These are phyloP conservation scores for Colletes collaris DNA, from an alignment of 2,888 invertebrate genomes.

Conservation along the genomic window DNA sequence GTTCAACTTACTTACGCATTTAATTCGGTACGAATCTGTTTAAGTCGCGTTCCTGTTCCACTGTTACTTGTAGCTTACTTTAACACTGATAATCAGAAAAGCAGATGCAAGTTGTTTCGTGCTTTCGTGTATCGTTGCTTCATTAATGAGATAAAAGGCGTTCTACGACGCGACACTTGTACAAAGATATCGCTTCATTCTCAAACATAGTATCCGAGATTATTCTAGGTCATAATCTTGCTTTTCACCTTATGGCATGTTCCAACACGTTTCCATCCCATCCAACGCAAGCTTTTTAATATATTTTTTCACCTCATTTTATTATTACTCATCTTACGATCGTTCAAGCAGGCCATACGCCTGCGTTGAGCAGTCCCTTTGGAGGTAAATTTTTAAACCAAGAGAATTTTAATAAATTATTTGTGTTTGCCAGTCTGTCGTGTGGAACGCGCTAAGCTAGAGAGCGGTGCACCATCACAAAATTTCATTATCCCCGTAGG, in stretches of 20 bases:
- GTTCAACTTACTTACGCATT: conserved; percentile 61
- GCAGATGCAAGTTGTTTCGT: conserved; percentile 14
- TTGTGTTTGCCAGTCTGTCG: conserved; percentile 78
- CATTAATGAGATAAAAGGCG: conserved; percentile 12
- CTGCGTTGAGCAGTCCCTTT: conserved; percentile 6
- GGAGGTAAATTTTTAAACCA: background rate
- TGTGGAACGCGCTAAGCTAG: conserved; percentile 79
- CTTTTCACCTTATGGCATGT: conserved; percentile 38
- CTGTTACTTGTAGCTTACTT: conserved; percentile 41
- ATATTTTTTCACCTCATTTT: conserved; percentile 17
- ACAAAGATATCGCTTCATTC: background rate
- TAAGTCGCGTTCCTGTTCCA: conserved; percentile 19
- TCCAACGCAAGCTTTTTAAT: conserved; percentile 19
- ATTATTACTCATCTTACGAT: conserved; percentile 8
- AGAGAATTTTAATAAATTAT: conserved; percentile 53
- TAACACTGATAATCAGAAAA: conserved; percentile 17
- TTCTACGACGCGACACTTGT: background rate
- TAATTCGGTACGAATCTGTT: conserved; percentile 66
- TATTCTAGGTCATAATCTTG: conserved; percentile 41
- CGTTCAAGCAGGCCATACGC: background rate
- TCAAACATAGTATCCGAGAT: background rate
- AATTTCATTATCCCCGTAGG: conserved; percentile 77
- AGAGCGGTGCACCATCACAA: conserved; percentile 76
- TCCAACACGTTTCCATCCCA: background rate
- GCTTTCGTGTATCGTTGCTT: conserved; percentile 39